Base-by-base conservation (phyloP, 2,113 vertebrate genomes). In the Nipponia nippon region DNA sequence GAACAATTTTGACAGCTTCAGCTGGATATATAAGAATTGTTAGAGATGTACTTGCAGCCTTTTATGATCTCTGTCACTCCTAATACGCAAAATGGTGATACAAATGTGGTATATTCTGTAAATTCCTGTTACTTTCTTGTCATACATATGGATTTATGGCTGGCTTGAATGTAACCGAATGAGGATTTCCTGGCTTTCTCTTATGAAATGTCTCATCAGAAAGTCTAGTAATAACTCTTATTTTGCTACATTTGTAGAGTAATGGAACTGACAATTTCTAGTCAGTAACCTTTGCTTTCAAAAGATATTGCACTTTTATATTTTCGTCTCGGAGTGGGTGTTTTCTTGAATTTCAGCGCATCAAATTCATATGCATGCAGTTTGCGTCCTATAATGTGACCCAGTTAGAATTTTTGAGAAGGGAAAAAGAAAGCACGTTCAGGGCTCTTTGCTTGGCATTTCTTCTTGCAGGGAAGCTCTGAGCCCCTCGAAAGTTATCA, bases 151-250 rank as follows among this genome's bases (percentile, higher is more conserved):
- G 62, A 90, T 83, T 96, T 95, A 87, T 92, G 49, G 14, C 38
- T 97, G 47, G 32, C 69, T 75, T 95, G 75, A 87, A 81, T 90
- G 44, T 69, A 82, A 73, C 46, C 62, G 73, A 83, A 63, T 69
- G 66, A 71, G 32, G 34, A 85, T 90, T 98, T 93, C 49, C 32
- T 96, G 87, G 67, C 89, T 90, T 62, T 82, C 47, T 79, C 5
- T 65, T 85, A 53, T 85, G 47, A 87, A 85, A 75, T 76, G 10
- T 56, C 40, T 87, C 15, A 26, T 72, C 44, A 69, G 53, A 67
- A 92, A 83, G 12, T 83, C n/a, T 67, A 71, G 20, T 62, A 62
- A 36, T 86, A 91, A 44, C 23, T 75, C 29, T 71, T 71, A 34
- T 17, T 91, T 91, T 76, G 40, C 42, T 83, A 34, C 8, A 26